Evolutionary conservation across 2,888 invertebrate species (phyloP).

Genomic region (Noctua comes): DNA sequence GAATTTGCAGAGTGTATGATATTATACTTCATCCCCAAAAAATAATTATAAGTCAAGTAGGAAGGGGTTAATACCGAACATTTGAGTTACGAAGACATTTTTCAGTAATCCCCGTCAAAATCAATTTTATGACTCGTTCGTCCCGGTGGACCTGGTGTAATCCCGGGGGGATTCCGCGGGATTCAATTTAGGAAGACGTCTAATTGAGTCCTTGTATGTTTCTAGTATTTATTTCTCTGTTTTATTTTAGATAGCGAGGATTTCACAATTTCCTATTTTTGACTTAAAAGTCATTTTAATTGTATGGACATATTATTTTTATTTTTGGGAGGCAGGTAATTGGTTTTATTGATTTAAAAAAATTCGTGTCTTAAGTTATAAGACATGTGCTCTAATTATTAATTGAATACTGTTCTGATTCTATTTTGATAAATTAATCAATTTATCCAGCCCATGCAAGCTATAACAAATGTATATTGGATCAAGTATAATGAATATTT

Average conservation of each 20-base stretch:
- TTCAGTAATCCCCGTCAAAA: constrained; percentile 57
- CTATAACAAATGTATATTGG: not conserved
- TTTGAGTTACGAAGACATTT: constrained; percentile 15
- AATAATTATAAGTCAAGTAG: not conserved
- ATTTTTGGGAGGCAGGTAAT: not conserved
- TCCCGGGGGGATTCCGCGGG: constrained; percentile 49
- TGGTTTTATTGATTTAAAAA: not conserved
- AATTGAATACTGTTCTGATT: too few species aligned
- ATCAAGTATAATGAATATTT: not conserved
- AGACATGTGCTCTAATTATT: not conserved
- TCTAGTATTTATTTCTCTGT: constrained; percentile 19
- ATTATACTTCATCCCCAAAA: too few species aligned
- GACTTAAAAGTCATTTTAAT: too few species aligned
- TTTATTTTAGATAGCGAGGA: not conserved
- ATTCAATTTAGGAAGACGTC: constrained; percentile 60
- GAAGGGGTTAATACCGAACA: not conserved
- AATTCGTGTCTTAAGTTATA: not conserved
- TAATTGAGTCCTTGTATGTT: constrained; percentile 62
- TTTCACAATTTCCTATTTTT: not conserved
- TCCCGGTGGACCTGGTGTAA: constrained; percentile 58
- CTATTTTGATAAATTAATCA: not conserved
- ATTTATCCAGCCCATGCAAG: not conserved
- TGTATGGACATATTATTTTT: not conserved
- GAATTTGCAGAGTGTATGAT: not conserved
- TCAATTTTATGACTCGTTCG: constrained; percentile 66